Conservation (phyloP, 2,113 vertebrate genomes). For the Thermophis baileyi region DNA sequence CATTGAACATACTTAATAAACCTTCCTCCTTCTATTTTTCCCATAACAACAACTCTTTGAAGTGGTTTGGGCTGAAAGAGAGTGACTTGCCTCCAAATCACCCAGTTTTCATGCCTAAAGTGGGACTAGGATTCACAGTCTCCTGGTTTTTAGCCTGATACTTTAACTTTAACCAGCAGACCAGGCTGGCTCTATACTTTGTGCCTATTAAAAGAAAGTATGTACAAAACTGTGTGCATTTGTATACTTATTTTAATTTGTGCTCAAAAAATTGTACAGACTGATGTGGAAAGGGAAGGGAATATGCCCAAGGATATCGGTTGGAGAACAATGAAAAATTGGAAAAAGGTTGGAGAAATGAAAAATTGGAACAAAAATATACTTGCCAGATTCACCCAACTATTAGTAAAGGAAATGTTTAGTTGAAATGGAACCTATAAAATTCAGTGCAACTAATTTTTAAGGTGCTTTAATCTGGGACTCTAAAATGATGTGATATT, state of each 20-base stretch:
- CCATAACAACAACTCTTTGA: no score
- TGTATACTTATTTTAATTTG: neutral
- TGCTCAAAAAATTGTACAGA: neutral
- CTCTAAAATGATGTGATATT: neutral
- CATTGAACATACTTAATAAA: neutral
- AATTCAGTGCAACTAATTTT: conserved; percentile 41
- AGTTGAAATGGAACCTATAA: conserved; percentile 24
- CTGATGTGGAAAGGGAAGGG: neutral
- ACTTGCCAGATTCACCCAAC: neutral
- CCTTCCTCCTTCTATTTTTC: no score
- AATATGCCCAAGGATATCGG: neutral
- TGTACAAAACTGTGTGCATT: neutral
- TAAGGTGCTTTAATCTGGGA: conserved; percentile 25
- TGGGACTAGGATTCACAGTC: no score
- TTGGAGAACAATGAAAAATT: neutral
- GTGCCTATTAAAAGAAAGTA: neutral
- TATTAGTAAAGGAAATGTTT: conserved; percentile 59
- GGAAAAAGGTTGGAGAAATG: neutral
- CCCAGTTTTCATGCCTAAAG: no score
- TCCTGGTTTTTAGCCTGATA: no score
- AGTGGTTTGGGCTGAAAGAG: no score
- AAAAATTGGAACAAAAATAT: neutral
- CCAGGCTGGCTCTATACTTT: no score
- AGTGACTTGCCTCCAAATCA: no score
- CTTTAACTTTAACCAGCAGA: no score